Evolutionary conservation across 2,888 invertebrate genomes (phyloP).

Genomic region (Drosophila neutralis): DNA sequence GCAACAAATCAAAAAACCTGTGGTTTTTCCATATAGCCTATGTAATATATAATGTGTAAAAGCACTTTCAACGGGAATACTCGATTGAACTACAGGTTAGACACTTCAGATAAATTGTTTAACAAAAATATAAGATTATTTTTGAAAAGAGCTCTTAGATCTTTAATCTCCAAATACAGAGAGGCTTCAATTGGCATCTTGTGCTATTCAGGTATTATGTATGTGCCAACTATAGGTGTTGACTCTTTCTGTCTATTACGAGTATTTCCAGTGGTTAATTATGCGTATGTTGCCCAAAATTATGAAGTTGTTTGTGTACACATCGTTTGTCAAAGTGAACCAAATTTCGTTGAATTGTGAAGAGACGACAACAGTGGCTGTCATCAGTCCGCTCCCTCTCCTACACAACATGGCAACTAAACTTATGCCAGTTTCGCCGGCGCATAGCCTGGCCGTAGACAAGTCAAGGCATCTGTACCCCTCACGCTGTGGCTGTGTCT

Average conservation of each 20-base stretch:
- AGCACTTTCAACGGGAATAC: too few species aligned
- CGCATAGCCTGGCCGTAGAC: constrained; percentile 45
- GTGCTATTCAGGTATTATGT: not conserved
- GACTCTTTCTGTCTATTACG: not conserved
- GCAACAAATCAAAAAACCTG: not conserved
- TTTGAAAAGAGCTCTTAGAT: not conserved
- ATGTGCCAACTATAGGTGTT: not conserved
- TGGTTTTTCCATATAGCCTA: not conserved
- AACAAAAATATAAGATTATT: constrained; percentile 1
- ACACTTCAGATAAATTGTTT: not conserved
- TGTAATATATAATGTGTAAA: too few species aligned
- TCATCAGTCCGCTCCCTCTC: constrained; percentile 31
- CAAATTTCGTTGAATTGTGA: constrained; percentile 26
- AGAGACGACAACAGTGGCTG: constrained; percentile 42
- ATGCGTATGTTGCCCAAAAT: not conserved
- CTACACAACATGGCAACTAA: constrained; percentile 26
- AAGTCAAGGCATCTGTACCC: constrained; percentile 34
- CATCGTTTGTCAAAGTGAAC: not conserved
- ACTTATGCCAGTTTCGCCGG: constrained; percentile 64
- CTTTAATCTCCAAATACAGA: not conserved
- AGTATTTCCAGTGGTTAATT: not conserved
- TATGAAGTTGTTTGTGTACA: not conserved
- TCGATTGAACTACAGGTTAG: too few species aligned
- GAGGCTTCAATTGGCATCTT: not conserved
- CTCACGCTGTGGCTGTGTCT: constrained; percentile 30